Base-by-base conservation (phyloP, 2,888 invertebrate species). In the Crossocerus cetratus region DNA sequence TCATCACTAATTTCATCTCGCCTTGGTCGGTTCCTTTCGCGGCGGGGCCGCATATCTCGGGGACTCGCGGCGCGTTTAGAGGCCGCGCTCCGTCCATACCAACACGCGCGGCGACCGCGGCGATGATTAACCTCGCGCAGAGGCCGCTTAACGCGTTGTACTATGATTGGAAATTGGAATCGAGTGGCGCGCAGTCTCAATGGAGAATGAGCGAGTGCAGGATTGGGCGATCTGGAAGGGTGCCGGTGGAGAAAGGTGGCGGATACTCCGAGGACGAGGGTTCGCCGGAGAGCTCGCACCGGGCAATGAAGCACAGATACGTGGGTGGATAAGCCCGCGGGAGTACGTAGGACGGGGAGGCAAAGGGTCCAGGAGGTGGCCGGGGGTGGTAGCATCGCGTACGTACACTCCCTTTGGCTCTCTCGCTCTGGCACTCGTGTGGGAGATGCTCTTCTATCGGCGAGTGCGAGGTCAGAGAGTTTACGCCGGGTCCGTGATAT, bases 1-100 rank as follows among this genome's bases (percentile, higher is more conserved):
- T 83, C 78, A 83, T 87, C 86, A 85, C 81, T 77, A 78, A 77
- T 85, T 83, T 83, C 83, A 85, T 83, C 84, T 77, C 79, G 79
- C 77, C 77, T 75, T 68, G 70, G 58, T 45, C 77, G 72, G 65
- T 59, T 74, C 18, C 67, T 76, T 72, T 72, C 73, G 69, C 45
- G 60, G 44, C 20, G 16, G n/a, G 55, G 42, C 54, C 45, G 62
- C 60, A 77, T 77, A 65, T 72, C 55, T 68, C 32, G 32, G 8
- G 8, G 8, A 32, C 5, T 11, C 32, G 8, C 32, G 8, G 3
- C 8, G 32, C 32, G 32, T 32, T 32, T 32, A 4, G 4, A 11
- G 32, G 8, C 32, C 32, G 32, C 32, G 11, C n/a, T n/a, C 32
- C 32, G 11, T 11, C 32, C 32, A 32, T 11, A 32, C 32, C 32